phyloP scores from a whole-genome alignment of 2,888 invertebrate genomes.

The Nomada fucata region DNA sequence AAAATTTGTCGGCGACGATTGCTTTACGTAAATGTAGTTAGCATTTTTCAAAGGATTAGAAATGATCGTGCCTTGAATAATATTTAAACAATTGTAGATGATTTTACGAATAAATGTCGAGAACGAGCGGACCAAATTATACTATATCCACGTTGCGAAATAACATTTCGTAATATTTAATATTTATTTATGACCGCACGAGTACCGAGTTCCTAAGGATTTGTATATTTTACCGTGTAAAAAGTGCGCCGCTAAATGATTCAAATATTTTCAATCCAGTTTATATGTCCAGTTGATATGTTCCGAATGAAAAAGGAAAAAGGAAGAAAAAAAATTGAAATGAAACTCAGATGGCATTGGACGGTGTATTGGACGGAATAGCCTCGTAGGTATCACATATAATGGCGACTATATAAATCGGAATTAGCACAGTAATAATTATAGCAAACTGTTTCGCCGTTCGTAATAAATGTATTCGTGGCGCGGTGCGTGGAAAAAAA shows the following conservation, averaged over 20 bases:
- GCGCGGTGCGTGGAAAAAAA: neutral
- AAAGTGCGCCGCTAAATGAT: neutral
- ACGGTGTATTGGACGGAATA: neutral
- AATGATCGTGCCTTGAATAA: neutral
- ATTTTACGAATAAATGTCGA: neutral
- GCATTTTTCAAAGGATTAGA: neutral
- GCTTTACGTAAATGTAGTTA: too few species aligned
- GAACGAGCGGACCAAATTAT: neutral
- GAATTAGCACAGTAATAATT: neutral
- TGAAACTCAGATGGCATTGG: neutral
- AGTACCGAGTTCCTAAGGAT: neutral
- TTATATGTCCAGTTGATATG: neutral
- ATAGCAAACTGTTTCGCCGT: constrained; percentile 3
- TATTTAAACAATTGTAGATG: neutral
- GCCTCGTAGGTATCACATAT: neutral
- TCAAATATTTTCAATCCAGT: neutral
- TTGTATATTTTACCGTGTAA: neutral
- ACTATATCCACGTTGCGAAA: neutral
- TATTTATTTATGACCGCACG: neutral
- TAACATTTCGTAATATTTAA: neutral
- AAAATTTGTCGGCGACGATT: too few species aligned
- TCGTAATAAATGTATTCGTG: constrained; percentile 12
- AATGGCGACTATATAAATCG: neutral
- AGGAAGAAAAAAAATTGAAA: neutral
- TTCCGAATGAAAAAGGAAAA: neutral